These are phyloP conservation scores for Drosophila koepferae DNA, from an alignment of 2,888 invertebrate genomes.

Conservation along the genomic window DNA sequence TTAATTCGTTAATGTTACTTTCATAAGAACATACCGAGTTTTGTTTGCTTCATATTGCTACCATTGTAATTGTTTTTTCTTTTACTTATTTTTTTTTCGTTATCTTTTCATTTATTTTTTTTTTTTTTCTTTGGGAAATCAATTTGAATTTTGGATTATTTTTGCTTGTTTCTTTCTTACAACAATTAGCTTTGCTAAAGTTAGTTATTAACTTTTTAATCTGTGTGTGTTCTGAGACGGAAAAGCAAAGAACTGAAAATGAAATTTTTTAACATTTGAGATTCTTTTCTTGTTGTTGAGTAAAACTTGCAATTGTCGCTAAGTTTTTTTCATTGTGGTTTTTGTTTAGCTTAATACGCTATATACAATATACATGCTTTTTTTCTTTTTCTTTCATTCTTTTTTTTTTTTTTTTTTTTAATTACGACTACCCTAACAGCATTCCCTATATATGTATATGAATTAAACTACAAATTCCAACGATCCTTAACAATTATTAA, in stretches of 20 bases:
- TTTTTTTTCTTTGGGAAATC: conserved; percentile 44
- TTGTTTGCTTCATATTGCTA: conserved; percentile 75
- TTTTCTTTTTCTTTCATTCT: conserved; percentile 46
- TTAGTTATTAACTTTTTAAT: conserved; percentile 42
- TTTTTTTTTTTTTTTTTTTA: conserved; percentile 20
- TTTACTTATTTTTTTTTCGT: conserved; percentile 11
- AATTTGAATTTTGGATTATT: conserved; percentile 57
- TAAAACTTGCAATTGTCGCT: conserved; percentile 37
- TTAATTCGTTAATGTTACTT: conserved; percentile 82
- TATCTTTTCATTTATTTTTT: conserved; percentile 8
- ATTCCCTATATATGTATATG: conserved; percentile 68
- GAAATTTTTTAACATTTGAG: conserved; percentile 19
- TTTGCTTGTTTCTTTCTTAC: conserved; percentile 59
- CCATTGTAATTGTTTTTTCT: conserved; percentile 50
- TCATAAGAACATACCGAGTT: conserved; percentile 81
- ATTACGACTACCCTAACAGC: conserved; percentile 77
- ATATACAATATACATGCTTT: conserved; percentile 75
- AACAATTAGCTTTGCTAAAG: conserved; percentile 84
- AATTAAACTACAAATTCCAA: conserved; percentile 77
- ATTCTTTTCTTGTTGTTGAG: conserved; percentile 3
- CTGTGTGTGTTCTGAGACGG: conserved; percentile 30
- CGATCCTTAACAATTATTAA: conserved; percentile 73
- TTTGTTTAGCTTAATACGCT: conserved; percentile 63
- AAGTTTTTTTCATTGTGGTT: conserved; percentile 3
- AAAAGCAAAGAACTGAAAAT: conserved; percentile 43